Evolutionary conservation across 2,113 vertebrate genomes (phyloP), one percentile per base, ranked within the genome.

Genomic region (Chinchilla lanigera): DNA sequence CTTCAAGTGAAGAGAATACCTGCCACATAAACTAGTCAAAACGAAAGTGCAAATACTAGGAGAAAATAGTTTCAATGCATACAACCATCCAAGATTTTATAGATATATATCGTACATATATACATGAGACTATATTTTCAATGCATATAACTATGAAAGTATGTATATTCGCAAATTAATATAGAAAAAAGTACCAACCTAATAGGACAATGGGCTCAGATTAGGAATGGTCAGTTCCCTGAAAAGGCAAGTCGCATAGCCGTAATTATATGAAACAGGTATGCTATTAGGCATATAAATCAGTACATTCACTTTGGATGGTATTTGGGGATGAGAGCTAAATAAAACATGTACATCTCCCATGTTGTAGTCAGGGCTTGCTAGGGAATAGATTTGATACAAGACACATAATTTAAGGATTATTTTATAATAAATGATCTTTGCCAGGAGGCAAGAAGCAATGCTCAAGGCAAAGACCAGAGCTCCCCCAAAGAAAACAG

Each of bases 41-140:
- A 87, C n/a, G 78, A 65, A 28, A 92, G 77, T 33, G 12, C n/a
- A 24, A 20, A 28, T 33, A 84, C 30, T 24, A 41, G 44, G 26
- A 78, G 58, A 95, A 95, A 86, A 81, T 67, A 86, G 63, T 93
- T 95, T 95, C 85, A 93, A 35, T 85, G 28, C 19, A 17, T 47
- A 41, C 58, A 90, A 77, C 30, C 77, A 90, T 75, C 26, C 95
- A 84, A 91, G 10, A 9, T 16, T 58, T 65, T 17, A 71, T 10
- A n/a, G n/a, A 77, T 4, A 38, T 24, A 90, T 60, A 87, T 8
- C 9, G 16, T 8, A 38, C 35, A 67, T 20, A 69, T 24, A 71
- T 44, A 95, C 19, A 54, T 30, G 75, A 50, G 44, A 50, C 12
- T 50, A 78, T 33, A 50, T 33, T 80, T 54, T 80, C 77, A 54